These are phyloP conservation scores for Flabesymbios commensalis DNA, from an alignment of 2,888 invertebrate species.

Conservation along the genomic window DNA sequence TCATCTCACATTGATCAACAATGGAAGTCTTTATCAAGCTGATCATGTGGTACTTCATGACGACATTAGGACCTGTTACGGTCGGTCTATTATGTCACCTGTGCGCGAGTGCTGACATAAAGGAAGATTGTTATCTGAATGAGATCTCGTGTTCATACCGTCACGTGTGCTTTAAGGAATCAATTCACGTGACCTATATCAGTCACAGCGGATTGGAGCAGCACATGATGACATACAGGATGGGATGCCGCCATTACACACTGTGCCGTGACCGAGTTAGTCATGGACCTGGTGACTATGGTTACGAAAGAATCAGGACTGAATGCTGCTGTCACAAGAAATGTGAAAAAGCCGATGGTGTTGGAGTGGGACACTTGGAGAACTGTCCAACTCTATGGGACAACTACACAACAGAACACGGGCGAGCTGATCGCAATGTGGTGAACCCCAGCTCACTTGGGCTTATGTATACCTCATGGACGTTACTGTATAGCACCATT, in stretches of 20 bases:
- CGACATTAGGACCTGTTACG: too few species aligned
- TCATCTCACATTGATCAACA: too few species aligned
- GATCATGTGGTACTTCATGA: too few species aligned
- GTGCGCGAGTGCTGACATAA: not conserved
- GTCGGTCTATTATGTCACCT: not conserved
- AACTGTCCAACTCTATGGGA: constrained; percentile 5
- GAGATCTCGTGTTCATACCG: not conserved
- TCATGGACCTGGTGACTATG: constrained; percentile 4
- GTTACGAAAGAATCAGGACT: not conserved
- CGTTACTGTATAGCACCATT: too few species aligned
- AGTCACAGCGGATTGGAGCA: not conserved
- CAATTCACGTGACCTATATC: not conserved
- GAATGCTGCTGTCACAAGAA: constrained; percentile 2
- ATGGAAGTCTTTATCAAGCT: too few species aligned
- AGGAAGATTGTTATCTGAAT: not conserved
- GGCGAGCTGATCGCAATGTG: too few species aligned
- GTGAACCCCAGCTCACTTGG: too few species aligned
- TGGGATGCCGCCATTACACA: constrained; percentile 10
- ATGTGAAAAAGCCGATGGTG: constrained; percentile 2
- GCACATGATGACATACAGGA: not conserved
- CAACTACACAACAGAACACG: constrained; percentile 3
- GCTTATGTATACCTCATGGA: too few species aligned
- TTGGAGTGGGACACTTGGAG: not conserved
- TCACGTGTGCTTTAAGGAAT: constrained; percentile 1
- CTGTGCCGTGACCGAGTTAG: constrained; percentile 1